Evolutionary conservation across 1,140 invertebrate genomes (phyloP), one percentile per base, ranked within the genome.

Genomic region (Calliopsis andreniformis): DNA sequence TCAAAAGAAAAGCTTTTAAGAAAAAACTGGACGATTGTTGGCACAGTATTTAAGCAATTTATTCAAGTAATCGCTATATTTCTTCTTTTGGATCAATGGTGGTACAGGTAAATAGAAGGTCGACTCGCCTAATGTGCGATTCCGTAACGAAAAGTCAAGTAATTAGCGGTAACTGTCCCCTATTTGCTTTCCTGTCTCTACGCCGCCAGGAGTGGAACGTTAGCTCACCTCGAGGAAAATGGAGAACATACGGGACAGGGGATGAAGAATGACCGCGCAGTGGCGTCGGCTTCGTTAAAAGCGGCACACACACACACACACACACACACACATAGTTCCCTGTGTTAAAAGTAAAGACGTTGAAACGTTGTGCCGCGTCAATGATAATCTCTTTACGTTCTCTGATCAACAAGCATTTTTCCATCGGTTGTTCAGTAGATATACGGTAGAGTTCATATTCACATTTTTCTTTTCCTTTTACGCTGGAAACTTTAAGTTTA

Each of bases 111-210:
- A 73, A 73, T 43, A 72, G 35, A 64, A 23, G 35, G 32, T 35
- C n/a, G 23, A 28, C 2, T n/a, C 32, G 23, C 68, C 49, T 35
- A 47, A 0, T 28, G n/a, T 14, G 47, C 28, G 49, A 39, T n/a
- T 43, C 35, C n/a, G 23, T 47, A 25, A 42, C 1, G 61, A 64
- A 47, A 64, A 64, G 70, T 73, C 61, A 18, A 73, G 70, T 73
- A 73, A 73, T 73, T 73, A 73, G 61, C 35, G 70, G 61, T 55
- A 51, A 55, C 70, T 47, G 47, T 43, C 25, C 49, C 8, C 59
- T 72, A 47, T 72, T 64, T 64, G 70, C 61, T 18, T 32, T 51
- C 45, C 30, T 30, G 16, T 68, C 12, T 25, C 10, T 16, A 5
- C 32, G 32, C 8, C 18, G 35, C 0, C 12, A 25, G 2, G 20